phyloP scores from a whole-genome alignment of 2,113 vertebrate species.

The Hassar affinis region DNA sequence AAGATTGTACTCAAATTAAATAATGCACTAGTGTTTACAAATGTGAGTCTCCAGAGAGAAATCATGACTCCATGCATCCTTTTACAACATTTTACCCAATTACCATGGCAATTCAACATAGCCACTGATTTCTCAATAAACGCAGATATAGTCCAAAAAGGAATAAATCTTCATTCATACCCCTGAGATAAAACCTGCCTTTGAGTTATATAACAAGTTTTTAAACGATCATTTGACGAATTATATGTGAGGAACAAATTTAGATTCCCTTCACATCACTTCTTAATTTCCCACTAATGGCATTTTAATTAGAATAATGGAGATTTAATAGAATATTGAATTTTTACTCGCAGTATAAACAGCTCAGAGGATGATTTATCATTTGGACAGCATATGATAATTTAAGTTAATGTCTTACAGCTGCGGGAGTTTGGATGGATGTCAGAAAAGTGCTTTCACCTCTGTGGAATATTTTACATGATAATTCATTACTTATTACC shows the following conservation, averaged over 20 bases:
- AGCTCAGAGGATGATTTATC: conserved; percentile 3
- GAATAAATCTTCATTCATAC: background rate
- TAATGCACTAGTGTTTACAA: background rate
- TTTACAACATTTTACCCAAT: conserved; percentile 1
- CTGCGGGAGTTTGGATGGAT: background rate
- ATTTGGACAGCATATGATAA: conserved; percentile 11
- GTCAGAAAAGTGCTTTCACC: background rate
- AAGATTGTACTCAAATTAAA: background rate
- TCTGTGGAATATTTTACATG: background rate
- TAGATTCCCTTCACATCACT: background rate
- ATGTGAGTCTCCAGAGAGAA: background rate
- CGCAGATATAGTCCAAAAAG: background rate
- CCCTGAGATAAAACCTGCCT: background rate
- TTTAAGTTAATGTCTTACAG: conserved; percentile 17
- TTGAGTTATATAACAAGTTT: background rate
- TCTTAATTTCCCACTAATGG: conserved; percentile 2
- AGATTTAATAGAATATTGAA: conserved; percentile 20
- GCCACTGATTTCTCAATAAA: background rate
- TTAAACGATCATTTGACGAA: background rate
- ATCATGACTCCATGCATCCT: background rate
- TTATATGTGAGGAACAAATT: background rate
- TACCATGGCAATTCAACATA: background rate
- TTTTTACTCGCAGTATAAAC: background rate
- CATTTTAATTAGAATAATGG: conserved; percentile 25
- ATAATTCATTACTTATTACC: conserved; percentile 3